Base-by-base conservation (phyloP, 1,140 invertebrate genomes). In the Brachionus asplanchnoidis region DNA sequence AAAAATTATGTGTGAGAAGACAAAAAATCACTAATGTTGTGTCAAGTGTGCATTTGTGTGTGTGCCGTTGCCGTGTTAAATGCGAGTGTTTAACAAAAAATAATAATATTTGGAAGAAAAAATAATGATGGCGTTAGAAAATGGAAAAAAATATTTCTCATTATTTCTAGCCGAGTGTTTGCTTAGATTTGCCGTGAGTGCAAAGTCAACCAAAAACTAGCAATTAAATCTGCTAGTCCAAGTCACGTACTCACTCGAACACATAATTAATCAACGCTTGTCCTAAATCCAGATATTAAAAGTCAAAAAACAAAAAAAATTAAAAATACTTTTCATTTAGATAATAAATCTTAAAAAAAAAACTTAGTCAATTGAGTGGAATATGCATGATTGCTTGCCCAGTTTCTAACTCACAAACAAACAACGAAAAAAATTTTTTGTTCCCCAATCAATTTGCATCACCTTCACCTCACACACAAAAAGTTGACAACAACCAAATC, bases 71-170 rank as follows among this genome's bases (percentile, higher is more conserved):
- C 53, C 17, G 53, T 60, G 53, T 60, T 20, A 60, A 60, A 60
- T 60, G 53, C 53, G 20, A 26, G 53, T 5, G 23, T 60, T 60
- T 20, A n/a, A 60, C 17, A 60, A 60, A 28, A 28, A 60, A 32
- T 68, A 68, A 68, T 68, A 28, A 68, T 68, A 40, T 68, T 68
- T 28, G 9, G 11, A 68, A 60, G 32, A 36, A 20, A 60, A 32
- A 68, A 68, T 68, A 68, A 68, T 68, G 32, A 68, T 68, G 66
- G 66, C 66, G 66, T 68, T 68, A 68, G 66, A 68, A 68, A 68
- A 68, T 36, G 4, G 3, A 23, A 26, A 17, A 32, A 28, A 36
- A n/a, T 32, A 11, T 14, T 68, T 28, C 32, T 68, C n/a, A n/a
- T 65, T 65, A 9, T 65, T 65, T n/a, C 26, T 20, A 23, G 17